Conservation (phyloP, 2,888 invertebrate species). For the Octodonta nipae region DNA sequence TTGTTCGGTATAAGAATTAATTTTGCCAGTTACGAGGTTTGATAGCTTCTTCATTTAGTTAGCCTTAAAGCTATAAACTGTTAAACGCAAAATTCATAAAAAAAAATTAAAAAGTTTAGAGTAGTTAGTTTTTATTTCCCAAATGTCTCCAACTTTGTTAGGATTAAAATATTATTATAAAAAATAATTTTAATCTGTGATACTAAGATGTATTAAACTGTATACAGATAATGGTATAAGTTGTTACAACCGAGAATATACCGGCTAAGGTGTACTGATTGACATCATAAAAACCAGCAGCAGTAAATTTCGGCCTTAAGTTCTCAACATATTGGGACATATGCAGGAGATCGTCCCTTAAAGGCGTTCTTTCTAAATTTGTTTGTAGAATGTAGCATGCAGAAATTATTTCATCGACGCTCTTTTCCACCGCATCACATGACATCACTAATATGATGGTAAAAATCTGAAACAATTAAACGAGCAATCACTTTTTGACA, state of each 20-base stretch:
- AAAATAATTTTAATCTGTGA: too few relatives aligned
- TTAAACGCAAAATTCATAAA: too few relatives aligned
- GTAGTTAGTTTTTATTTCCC: too few relatives aligned
- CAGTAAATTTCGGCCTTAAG: slow-evolving; percentile 5
- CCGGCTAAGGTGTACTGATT: slow-evolving; percentile 2
- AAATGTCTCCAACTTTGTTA: too few relatives aligned
- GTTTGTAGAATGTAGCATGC: slow-evolving; percentile 7
- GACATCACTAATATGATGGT: slow-evolving; percentile 6
- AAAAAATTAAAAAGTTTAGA: too few relatives aligned
- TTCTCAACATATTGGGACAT: background rate
- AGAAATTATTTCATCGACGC: slow-evolving; percentile 6
- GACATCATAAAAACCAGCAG: slow-evolving; percentile 7
- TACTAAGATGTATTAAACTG: too few relatives aligned
- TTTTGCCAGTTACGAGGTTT: too few relatives aligned
- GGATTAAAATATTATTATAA: too few relatives aligned
- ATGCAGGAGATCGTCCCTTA: slow-evolving; percentile 7
- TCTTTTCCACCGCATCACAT: slow-evolving; percentile 10
- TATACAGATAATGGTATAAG: slow-evolving; percentile 6
- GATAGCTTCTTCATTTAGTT: too few relatives aligned
- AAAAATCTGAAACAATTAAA: slow-evolving; percentile 9
- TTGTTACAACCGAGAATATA: slow-evolving; percentile 4
- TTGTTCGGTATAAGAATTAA: too few relatives aligned
- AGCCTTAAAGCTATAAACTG: too few relatives aligned
- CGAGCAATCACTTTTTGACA: too few relatives aligned
- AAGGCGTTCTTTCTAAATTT: slow-evolving; percentile 4